These are phyloP conservation scores for Cheracebus regulus DNA, from an alignment of 2,797 vertebrate genomes.

Conservation along the genomic window DNA sequence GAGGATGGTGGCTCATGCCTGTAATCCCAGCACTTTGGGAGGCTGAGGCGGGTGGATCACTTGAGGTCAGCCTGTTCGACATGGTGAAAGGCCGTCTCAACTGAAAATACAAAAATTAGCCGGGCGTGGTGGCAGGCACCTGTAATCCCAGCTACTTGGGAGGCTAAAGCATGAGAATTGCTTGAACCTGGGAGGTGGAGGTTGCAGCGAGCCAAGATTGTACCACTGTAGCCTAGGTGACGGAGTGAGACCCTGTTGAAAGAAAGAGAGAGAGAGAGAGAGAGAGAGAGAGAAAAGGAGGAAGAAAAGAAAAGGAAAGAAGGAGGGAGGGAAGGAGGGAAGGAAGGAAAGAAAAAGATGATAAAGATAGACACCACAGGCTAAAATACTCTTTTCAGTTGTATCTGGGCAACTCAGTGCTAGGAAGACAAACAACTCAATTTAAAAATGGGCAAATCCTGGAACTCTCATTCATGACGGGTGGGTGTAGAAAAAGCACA, in stretches of 20 bases:
- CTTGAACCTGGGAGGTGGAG: neutral
- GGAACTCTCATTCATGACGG: neutral
- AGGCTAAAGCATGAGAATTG: neutral
- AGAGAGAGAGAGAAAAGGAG: accelerated
- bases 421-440: neutral
- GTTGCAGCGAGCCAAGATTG: neutral
- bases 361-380: neutral
- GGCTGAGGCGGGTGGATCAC: no score
- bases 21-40: no score
- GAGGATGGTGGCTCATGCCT: no score
- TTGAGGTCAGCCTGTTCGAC: no score
- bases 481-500: neutral
- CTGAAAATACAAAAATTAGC: no score
- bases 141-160: neutral
- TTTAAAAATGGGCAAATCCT: neutral
- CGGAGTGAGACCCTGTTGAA: neutral
- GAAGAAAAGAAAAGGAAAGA: no score
- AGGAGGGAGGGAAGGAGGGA: no score
- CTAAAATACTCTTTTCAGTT: neutral
- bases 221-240: neutral
- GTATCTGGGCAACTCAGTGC: neutral
- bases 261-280: neutral
- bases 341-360: neutral
- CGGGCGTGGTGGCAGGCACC: accelerated
- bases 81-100: no score